A percentile compares a stretch with the other conserved stretches of the same genome.
Conservation (phyloP, 2,113 vertebrate genomes). For the Thinocorus orbignyianus region DNA sequence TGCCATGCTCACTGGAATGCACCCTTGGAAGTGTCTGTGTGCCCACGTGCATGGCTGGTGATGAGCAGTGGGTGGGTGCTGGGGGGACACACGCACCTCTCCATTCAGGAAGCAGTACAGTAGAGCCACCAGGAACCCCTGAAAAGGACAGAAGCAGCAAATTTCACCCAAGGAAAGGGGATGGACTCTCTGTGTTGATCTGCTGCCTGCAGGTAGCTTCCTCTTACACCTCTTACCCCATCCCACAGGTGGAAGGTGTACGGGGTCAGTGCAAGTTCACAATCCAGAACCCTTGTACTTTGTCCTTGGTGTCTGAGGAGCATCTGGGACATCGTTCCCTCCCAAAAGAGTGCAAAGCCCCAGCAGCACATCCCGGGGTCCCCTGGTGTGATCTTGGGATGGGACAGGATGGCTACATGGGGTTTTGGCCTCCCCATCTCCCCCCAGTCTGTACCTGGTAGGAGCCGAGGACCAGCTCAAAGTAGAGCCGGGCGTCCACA, state of each 20-base stretch:
- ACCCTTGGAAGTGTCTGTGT: neutral
- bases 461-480: conserved; percentile 67
- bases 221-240: neutral
- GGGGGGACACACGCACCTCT: conserved; percentile 50
- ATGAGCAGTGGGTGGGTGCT: neutral
- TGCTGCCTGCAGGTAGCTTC: neutral
- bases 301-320: neutral
- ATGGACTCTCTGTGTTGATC: neutral
- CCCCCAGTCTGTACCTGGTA: conserved; percentile 46
- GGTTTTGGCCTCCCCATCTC: neutral
- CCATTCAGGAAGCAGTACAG: conserved; percentile 71
- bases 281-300: neutral
- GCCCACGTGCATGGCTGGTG: neutral
- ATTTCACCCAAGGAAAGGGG: neutral
- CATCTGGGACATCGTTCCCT: neutral
- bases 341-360: neutral
- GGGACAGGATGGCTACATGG: neutral
- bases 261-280: neutral
- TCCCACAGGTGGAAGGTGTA: fast-evolving
- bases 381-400: neutral
- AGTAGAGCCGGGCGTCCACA: conserved; percentile 28
- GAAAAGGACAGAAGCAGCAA: neutral
- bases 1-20: neutral
- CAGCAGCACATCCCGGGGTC: neutral
- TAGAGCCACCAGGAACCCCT: conserved; percentile 72